Percentiles rank a stretch among this genome's conserved stretches.
Evolutionary conservation across 2,113 vertebrate species (phyloP).

Genomic region (Malurus elegans): DNA sequence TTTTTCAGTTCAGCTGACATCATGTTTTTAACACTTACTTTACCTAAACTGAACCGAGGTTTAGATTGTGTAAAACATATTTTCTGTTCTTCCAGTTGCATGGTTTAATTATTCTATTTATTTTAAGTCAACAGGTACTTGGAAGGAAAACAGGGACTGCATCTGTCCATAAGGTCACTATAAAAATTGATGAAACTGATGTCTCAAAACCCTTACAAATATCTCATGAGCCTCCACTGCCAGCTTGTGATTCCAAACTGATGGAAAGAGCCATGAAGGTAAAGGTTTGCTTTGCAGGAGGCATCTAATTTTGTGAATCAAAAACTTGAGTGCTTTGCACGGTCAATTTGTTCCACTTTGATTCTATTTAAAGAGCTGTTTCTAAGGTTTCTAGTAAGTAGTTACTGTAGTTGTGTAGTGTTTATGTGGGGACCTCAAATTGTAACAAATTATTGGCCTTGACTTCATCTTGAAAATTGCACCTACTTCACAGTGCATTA

Average conservation of each 20-base stretch:
- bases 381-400: neutral
- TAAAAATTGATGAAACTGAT: conserved; percentile 95
- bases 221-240: conserved; percentile 94
- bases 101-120: conserved; percentile 39
- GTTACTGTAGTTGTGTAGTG: neutral
- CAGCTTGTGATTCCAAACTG: conserved; percentile 92
- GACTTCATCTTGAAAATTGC: neutral
- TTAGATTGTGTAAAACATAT: neutral
- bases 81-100: neutral
- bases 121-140: conserved; percentile 91
- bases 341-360: neutral
- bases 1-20: neutral
- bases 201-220: conserved; percentile 97
- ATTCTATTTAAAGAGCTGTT: neutral
- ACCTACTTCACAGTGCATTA: neutral
- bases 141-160: conserved; percentile 94
- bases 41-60: neutral
- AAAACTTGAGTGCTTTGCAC: neutral
- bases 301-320: neutral
- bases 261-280: conserved; percentile 98
- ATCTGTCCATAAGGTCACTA: conserved; percentile 93
- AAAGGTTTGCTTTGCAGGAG: conserved; percentile 15
- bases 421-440: neutral
- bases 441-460: neutral
- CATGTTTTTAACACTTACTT: neutral